Base-by-base conservation (phyloP, 1,140 invertebrate species). In the Chironomus striatipennis region DNA sequence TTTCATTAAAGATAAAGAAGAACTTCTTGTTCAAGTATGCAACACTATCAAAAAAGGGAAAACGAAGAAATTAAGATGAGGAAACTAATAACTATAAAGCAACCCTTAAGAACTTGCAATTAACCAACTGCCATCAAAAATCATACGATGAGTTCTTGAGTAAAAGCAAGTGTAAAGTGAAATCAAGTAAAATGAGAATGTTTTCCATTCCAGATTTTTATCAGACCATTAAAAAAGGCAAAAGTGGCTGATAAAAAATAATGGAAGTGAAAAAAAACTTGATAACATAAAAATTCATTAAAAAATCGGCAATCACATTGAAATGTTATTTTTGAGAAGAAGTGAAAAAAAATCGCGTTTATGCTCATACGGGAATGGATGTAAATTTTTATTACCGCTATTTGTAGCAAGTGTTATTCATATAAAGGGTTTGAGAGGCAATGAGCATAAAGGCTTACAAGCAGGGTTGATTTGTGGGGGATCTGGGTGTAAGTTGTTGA, bases 211-310 rank as follows among this genome's bases (percentile, higher is more conserved):
- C 24, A 57, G 47, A 57, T 57, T 57, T 57, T 57, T 57, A 57
- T 57, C 47, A 57, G 17, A 17, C 65, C 10, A 70, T 70, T 8
- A 70, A 70, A 20, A 20, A 18, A 18, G 65, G 65, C 17, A 70
- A 70, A 20, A 70, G 9, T 70, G 4, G 9, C 18, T 70, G 65
- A 70, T 70, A 70, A 70, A 20, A 70, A 21, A 17, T 70, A 20
- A 20, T 20, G 65, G 65, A 4, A 70, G 47, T 12, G 7, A 57
- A 10, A 70, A 70, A 2, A 70, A 70, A 70, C 18, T 70, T 70
- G 65, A 20, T 70, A 70, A 70, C 20, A 70, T 70, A 17, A 21
- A 70, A 70, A 70, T 70, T 70, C 65, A 70, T 70, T 70, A 70
- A 57, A 57, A 57, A 57, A 57, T 57, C 12, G 47, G 47, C 47